phyloP scores from a whole-genome alignment of 2,797 vertebrate species.

The Enteromius argenteus region DNA sequence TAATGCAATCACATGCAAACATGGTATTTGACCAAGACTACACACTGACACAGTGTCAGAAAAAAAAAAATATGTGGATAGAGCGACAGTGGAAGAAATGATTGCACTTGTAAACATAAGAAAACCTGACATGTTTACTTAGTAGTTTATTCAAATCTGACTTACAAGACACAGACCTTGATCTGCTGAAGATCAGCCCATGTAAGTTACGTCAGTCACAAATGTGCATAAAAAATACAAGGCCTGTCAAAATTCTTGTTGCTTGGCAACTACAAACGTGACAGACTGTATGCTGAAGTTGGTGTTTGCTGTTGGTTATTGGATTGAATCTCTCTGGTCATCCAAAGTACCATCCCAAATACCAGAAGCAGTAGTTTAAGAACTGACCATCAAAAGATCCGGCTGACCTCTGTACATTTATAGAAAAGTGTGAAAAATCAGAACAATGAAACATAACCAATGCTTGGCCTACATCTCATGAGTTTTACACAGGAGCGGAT shows the following conservation, averaged over 20 bases:
- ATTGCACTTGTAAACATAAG: neutral
- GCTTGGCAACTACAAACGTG: conserved; percentile 46
- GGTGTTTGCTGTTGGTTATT: neutral
- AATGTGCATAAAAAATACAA: neutral
- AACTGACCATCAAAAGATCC: neutral
- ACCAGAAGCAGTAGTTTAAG: neutral
- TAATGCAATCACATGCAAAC: neutral
- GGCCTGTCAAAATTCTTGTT: conserved; percentile 42
- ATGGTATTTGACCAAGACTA: neutral
- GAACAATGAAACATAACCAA: neutral
- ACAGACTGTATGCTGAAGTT: conserved; percentile 16
- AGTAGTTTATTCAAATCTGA: neutral
- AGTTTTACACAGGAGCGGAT: neutral
- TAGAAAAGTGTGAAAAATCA: neutral
- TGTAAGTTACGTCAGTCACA: neutral
- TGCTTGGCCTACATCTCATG: neutral
- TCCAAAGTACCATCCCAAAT: neutral
- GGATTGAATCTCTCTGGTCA: neutral
- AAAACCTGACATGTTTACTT: neutral
- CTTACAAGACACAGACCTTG: neutral
- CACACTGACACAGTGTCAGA: neutral
- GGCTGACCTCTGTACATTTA: neutral
- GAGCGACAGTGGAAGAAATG: neutral
- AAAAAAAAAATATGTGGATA: neutral
- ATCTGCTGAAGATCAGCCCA: neutral